These are phyloP conservation scores for Mus minutoides DNA, from an alignment of 2,797 vertebrate genomes.

Conservation along the genomic window DNA sequence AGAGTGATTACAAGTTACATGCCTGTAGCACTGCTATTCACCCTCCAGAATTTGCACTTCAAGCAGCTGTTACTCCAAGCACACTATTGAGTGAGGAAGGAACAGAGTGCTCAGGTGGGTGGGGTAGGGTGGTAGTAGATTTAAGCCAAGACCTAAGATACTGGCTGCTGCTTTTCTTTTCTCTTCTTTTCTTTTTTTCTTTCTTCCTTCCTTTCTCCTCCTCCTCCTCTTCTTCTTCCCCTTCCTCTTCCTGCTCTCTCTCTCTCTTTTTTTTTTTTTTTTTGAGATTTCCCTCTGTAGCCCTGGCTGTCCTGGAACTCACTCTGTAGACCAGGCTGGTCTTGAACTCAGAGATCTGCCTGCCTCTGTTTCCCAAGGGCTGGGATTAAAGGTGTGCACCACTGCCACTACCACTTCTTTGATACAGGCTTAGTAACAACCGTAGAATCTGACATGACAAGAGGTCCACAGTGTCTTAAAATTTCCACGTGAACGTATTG, in stretches of 20 bases:
- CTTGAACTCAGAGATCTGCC: neutral
- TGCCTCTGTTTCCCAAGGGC: neutral
- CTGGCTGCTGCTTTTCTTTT: neutral
- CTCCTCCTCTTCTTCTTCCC: too few relatives aligned
- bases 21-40: neutral
- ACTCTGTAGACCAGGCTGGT: neutral
- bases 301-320: neutral
- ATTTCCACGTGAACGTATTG: neutral
- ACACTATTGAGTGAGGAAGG: neutral
- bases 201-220: too few relatives aligned
- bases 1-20: neutral
- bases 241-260: too few relatives aligned
- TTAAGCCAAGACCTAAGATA: neutral
- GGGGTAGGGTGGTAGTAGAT: neutral
- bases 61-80: neutral
- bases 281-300: neutral
- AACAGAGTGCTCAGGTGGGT: neutral
- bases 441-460: neutral
- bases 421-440: neutral
- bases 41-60: conserved; percentile 18
- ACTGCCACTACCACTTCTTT: neutral
- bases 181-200: neutral
- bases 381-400: neutral
- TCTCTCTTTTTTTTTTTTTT: too few relatives aligned
- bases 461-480: neutral